Conservation (phyloP, 2,797 vertebrate genomes). For the Odontamblyopus rebecca region DNA sequence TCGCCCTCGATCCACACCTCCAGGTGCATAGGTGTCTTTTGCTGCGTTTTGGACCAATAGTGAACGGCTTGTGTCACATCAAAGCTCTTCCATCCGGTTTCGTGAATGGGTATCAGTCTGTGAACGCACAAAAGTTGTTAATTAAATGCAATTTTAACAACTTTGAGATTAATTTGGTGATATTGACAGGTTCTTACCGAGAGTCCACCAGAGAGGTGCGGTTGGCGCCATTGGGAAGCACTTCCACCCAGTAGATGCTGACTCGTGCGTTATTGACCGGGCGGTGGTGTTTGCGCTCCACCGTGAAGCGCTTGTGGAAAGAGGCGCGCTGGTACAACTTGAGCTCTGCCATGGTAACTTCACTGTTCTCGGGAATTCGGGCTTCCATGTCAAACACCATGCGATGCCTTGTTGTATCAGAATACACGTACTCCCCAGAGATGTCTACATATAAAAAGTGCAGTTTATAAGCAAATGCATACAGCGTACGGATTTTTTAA, state of each 20-base stretch:
- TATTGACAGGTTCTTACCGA: slow-evolving; percentile 72
- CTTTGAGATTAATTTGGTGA: not conserved
- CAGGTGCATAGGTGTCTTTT: slow-evolving; percentile 84
- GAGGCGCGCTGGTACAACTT: slow-evolving; percentile 90
- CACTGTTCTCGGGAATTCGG: slow-evolving; percentile 87
- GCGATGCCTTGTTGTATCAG: slow-evolving; percentile 80
- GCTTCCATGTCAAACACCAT: slow-evolving; percentile 90
- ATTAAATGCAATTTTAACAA: slow-evolving; percentile 23
- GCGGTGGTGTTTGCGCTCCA: slow-evolving; percentile 75
- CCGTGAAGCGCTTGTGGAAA: slow-evolving; percentile 67
- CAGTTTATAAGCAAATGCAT: not conserved
- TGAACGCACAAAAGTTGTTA: slow-evolving; percentile 29
- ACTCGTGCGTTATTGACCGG: slow-evolving; percentile 85
- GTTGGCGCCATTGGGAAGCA: slow-evolving; percentile 83
- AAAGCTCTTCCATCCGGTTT: slow-evolving; percentile 92
- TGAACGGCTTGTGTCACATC: slow-evolving; percentile 95
- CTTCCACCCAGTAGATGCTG: slow-evolving; percentile 90
- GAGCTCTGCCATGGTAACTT: slow-evolving; percentile 93
- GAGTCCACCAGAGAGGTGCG: slow-evolving; percentile 90
- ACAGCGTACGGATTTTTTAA: slow-evolving; percentile 13
- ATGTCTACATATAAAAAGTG: slow-evolving; percentile 67
- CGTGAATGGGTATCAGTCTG: slow-evolving; percentile 88
- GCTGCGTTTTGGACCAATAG: slow-evolving; percentile 85
- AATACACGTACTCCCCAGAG: slow-evolving; percentile 82
- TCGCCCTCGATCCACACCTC: slow-evolving; percentile 94